phyloP scores from a whole-genome alignment of 2,888 invertebrate species.

The Spatulosminthurus flaviceps region DNA sequence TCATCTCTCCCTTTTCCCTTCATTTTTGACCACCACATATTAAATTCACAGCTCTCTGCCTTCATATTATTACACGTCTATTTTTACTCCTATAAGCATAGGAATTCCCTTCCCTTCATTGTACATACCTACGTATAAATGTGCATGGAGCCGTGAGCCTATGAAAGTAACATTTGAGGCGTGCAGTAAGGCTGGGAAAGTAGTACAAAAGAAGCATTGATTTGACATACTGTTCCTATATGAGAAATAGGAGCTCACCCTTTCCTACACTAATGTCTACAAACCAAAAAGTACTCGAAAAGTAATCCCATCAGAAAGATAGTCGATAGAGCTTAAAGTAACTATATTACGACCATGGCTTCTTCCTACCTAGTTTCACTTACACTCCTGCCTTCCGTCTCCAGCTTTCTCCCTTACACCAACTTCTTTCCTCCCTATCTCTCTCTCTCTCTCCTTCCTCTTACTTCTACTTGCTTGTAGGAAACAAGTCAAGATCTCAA shows the following conservation, averaged over 20 bases:
- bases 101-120: too few relatives aligned
- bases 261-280: slow-evolving; percentile 26
- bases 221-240: not conserved
- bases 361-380: slow-evolving; percentile 40
- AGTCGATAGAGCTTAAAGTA: slow-evolving; percentile 40
- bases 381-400: slow-evolving; percentile 46
- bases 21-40: too few relatives aligned
- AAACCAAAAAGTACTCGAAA: slow-evolving; percentile 26
- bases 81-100: too few relatives aligned
- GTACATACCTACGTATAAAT: not conserved
- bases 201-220: slow-evolving; percentile 25
- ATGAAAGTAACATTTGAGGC: not conserved
- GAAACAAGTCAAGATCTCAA: not conserved
- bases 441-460: slow-evolving; percentile 27
- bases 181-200: slow-evolving; percentile 18
- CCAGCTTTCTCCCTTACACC: slow-evolving; percentile 41
- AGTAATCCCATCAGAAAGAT: slow-evolving; percentile 31
- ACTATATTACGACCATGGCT: slow-evolving; percentile 37
- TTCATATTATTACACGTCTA: too few relatives aligned
- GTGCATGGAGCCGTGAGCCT: not conserved
- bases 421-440: not conserved
- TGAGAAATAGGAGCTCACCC: not conserved
- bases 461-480: not conserved
- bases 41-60: too few relatives aligned
- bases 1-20: too few relatives aligned